Conservation (phyloP, 1,140 invertebrate genomes). For the Diabrotica undecimpunctata region DNA sequence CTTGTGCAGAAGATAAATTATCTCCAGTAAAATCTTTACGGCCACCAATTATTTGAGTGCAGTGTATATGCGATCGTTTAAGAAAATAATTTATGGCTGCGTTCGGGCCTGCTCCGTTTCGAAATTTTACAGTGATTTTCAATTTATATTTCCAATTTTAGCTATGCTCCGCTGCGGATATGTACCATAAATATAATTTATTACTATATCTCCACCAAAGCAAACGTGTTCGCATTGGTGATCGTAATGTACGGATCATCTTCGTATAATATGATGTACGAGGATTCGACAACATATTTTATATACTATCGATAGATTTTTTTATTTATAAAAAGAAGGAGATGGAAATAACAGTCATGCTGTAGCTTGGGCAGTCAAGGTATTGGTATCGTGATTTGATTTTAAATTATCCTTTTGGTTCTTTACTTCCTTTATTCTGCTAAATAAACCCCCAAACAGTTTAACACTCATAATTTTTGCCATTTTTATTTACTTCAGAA, state of each 20-base stretch:
- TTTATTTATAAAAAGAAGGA: too few species aligned
- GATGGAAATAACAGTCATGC: too few species aligned
- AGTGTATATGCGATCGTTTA: constrained; percentile 13
- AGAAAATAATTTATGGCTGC: constrained; percentile 15
- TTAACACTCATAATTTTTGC: too few species aligned
- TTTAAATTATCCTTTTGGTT: too few species aligned
- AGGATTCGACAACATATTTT: constrained; percentile 5
- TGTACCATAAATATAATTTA: constrained; percentile 19
- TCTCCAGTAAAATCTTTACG: not conserved
- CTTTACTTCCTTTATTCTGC: too few species aligned
- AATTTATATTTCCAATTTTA: constrained; percentile 21
- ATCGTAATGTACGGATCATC: constrained; percentile 21
- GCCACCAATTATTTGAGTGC: constrained; percentile 15
- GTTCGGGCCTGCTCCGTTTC: constrained; percentile 12
- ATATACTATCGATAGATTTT: too few species aligned
- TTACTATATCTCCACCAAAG: constrained; percentile 15
- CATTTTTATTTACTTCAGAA: too few species aligned
- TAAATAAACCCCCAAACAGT: too few species aligned
- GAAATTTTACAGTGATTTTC: constrained; percentile 21
- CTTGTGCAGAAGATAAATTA: not conserved
- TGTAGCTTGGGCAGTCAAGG: too few species aligned
- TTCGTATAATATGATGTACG: constrained; percentile 17
- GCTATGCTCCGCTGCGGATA: constrained; percentile 14
- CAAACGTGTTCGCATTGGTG: constrained; percentile 18
- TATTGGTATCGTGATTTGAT: too few species aligned